phyloP scores from a whole-genome alignment of 2,888 invertebrate species.

The Bugulina stolonifera region DNA sequence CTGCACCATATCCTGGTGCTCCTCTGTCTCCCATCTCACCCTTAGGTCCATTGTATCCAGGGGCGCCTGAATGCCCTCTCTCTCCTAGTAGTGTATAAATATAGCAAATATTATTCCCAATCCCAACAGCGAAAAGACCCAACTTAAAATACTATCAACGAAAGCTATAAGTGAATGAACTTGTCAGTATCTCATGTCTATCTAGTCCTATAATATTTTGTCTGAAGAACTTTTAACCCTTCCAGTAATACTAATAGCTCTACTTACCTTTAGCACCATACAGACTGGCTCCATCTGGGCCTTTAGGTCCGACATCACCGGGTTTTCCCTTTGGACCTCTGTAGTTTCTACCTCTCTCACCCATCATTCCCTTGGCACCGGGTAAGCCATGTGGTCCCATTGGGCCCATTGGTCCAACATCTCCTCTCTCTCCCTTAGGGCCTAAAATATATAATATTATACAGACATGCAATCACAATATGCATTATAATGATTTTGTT shows the following conservation, averaged over 20 bases:
- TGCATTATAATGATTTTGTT: too few species aligned
- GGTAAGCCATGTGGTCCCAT: not conserved
- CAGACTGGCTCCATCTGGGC: not conserved
- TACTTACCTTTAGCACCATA: slow-evolving; percentile 11
- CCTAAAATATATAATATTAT: not conserved
- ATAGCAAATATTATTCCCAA: too few species aligned
- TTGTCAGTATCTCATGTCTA: too few species aligned
- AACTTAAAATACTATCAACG: too few species aligned
- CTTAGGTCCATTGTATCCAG: not conserved
- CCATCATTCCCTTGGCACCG: not conserved
- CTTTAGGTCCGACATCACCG: not conserved
- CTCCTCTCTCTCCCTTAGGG: not conserved
- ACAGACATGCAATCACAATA: not conserved
- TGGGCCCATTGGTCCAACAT: not conserved
- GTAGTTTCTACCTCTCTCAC: slow-evolving; percentile 9
- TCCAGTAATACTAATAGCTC: too few species aligned
- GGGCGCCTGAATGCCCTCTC: not conserved
- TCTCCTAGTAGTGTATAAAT: slow-evolving; percentile 10
- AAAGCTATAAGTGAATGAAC: too few species aligned
- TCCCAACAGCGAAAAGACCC: too few species aligned
- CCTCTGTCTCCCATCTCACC: not conserved
- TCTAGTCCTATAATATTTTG: too few species aligned
- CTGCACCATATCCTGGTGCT: slow-evolving; percentile 9
- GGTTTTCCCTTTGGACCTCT: slow-evolving; percentile 6
- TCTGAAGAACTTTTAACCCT: too few species aligned